A percentile compares a stretch with the other conserved stretches of the same genome.
Evolutionary conservation across 2,888 invertebrate genomes (phyloP).

Genomic region (Andrena dorsata): DNA sequence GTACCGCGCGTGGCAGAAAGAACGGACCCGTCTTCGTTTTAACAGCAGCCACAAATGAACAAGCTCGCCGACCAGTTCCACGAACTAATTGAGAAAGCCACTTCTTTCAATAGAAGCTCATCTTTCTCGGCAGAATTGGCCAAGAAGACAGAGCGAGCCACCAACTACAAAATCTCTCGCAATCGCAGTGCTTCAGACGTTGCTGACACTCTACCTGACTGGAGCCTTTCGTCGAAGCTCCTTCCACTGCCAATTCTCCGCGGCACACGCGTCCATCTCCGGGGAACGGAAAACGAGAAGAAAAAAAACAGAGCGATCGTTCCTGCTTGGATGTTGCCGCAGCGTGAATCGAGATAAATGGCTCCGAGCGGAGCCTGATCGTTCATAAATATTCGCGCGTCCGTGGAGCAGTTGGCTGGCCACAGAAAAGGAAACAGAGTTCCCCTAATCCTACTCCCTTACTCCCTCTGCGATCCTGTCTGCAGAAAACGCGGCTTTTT

Average conservation of each 20-base stretch:
- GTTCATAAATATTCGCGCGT: conserved; percentile 27
- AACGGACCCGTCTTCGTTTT: background rate
- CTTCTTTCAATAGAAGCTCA: conserved; percentile 8
- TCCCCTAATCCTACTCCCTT: background rate
- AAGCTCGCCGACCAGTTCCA: conserved; percentile 13
- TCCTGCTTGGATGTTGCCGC: background rate
- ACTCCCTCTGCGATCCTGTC: background rate
- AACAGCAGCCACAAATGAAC: background rate
- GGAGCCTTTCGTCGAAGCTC: background rate
- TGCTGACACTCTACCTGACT: no score
- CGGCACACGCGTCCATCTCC: background rate
- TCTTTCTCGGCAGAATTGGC: background rate
- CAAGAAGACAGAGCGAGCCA: background rate
- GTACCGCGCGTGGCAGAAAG: conserved; percentile 10
- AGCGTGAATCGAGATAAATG: conserved; percentile 29
- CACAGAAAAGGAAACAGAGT: background rate
- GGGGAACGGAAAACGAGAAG: background rate
- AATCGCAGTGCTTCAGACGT: no score
- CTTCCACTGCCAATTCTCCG: background rate
- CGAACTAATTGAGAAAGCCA: background rate
- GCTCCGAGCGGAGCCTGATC: background rate
- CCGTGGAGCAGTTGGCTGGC: background rate
- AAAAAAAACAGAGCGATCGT: background rate
- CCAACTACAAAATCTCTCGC: no score
- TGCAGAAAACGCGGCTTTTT: background rate